Conservation (phyloP, 2,113 vertebrate species). For the Drymodes brunneopygia region DNA sequence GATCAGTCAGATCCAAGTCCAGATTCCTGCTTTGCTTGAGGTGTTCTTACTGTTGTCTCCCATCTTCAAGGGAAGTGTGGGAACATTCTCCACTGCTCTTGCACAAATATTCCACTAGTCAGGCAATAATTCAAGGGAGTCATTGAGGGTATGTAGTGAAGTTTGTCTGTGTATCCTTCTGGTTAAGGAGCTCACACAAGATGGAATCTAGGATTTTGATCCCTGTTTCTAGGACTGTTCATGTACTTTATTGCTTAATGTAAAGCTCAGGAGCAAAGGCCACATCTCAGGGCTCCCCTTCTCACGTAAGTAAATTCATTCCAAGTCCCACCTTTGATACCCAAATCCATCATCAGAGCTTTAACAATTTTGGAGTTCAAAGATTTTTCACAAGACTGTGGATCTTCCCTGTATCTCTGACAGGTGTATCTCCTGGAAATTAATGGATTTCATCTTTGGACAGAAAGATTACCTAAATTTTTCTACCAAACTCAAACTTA, state of each 20-base stretch:
- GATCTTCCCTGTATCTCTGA: not conserved
- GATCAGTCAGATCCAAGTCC: not conserved
- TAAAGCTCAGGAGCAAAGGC: not conserved
- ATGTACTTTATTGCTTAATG: not conserved
- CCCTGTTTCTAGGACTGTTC: not conserved
- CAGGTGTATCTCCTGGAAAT: not conserved
- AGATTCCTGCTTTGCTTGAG: not conserved
- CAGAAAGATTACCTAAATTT: not conserved
- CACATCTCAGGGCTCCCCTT: not conserved
- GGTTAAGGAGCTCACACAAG: not conserved
- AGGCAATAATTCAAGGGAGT: not conserved
- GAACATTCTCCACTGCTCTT: not conserved
- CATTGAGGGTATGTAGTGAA: not conserved
- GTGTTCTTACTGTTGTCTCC: not conserved
- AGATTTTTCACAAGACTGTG: not conserved
- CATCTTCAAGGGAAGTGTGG: not conserved
- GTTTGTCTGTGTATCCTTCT: not conserved
- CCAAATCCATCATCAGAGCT: not conserved
- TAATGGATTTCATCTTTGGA: not conserved
- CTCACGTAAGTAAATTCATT: not conserved
- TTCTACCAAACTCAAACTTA: not conserved
- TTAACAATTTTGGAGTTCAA: not conserved
- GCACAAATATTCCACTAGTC: not conserved
- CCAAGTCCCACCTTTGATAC: not conserved
- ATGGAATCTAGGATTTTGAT: not conserved